These are phyloP conservation scores for Ichneumoninae sp. DNA, from an alignment of 2,888 invertebrate genomes.

Conservation along the genomic window DNA sequence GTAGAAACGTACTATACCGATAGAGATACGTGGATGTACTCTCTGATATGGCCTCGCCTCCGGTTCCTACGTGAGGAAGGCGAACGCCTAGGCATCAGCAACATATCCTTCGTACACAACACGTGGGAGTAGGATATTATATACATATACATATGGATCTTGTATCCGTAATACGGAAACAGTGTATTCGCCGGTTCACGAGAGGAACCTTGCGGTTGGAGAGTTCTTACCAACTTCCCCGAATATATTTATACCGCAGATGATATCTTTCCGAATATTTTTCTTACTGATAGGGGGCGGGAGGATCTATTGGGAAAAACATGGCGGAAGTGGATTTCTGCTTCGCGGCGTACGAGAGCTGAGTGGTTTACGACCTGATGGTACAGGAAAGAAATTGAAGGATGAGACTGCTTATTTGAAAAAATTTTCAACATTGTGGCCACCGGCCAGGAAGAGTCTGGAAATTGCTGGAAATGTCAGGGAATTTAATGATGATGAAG, in stretches of 20 bases:
- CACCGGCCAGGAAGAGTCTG: too few species aligned
- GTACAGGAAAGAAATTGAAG: not conserved
- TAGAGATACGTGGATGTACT: conserved; percentile 62
- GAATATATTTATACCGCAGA: conserved; percentile 7
- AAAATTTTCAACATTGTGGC: not conserved
- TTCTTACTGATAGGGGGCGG: not conserved
- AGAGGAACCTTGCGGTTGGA: not conserved
- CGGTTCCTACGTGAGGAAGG: conserved; percentile 49
- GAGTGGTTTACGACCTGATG: conserved; percentile 11
- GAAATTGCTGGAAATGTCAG: not conserved
- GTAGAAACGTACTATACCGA: conserved; percentile 36
- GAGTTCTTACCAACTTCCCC: not conserved
- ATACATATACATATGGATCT: conserved; percentile 36
- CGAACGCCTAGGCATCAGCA: conserved; percentile 44
- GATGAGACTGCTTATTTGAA: not conserved
- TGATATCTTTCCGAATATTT: conserved; percentile 45
- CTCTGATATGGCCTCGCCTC: conserved; percentile 45
- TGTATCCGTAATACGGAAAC: conserved; percentile 26
- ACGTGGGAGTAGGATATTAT: conserved; percentile 21
- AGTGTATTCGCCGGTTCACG: conserved; percentile 11
- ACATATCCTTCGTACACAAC: conserved; percentile 35
- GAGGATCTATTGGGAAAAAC: conserved; percentile 27
- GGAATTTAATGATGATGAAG: not conserved
- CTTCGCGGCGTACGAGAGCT: not conserved
- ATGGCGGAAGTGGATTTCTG: conserved; percentile 17